phyloP scores from a whole-genome alignment of 2,797 vertebrate genomes.

The Echeneis naucrates region DNA sequence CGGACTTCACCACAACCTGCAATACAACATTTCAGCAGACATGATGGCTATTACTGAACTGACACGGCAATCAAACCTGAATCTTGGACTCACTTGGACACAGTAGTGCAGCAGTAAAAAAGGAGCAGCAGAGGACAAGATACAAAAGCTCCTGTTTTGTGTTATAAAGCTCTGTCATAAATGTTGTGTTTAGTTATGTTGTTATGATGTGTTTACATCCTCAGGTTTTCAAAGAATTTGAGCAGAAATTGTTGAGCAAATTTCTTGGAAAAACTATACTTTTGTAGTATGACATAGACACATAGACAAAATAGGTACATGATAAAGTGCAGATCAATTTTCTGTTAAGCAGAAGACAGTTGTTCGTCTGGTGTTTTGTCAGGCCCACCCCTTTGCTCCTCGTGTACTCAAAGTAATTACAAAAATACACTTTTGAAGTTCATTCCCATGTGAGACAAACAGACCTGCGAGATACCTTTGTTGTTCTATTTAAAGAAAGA shows the following conservation, averaged over 20 bases:
- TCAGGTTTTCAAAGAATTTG: not conserved
- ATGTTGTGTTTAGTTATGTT: constrained; percentile 3
- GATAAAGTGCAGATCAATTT: constrained; percentile 9
- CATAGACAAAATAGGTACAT: not conserved
- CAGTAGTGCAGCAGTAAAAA: not conserved
- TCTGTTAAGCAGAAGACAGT: constrained; percentile 20
- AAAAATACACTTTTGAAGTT: constrained; percentile 66
- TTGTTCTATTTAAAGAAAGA: constrained; percentile 68
- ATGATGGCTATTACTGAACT: constrained; percentile 6
- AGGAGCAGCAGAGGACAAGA: not conserved
- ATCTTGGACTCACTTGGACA: constrained; percentile 6
- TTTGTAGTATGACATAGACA: constrained; percentile 6
- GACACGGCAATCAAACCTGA: constrained; percentile 9
- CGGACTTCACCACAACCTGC: constrained; percentile 5
- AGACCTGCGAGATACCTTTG: constrained; percentile 45
- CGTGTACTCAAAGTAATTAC: constrained; percentile 67
- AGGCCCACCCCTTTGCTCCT: constrained; percentile 58
- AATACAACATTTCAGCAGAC: not conserved
- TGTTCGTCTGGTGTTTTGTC: constrained; percentile 39
- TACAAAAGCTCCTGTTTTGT: not conserved
- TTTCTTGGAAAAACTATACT: not conserved
- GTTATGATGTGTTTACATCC: not conserved
- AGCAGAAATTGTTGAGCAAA: not conserved
- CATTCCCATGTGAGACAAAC: constrained; percentile 56
- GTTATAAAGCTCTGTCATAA: not conserved